A percentile compares a stretch with the other conserved stretches of the same genome.
These are phyloP conservation scores for Sinhomidia bicolor DNA, from an alignment of 2,888 invertebrate genomes.

Conservation along the genomic window DNA sequence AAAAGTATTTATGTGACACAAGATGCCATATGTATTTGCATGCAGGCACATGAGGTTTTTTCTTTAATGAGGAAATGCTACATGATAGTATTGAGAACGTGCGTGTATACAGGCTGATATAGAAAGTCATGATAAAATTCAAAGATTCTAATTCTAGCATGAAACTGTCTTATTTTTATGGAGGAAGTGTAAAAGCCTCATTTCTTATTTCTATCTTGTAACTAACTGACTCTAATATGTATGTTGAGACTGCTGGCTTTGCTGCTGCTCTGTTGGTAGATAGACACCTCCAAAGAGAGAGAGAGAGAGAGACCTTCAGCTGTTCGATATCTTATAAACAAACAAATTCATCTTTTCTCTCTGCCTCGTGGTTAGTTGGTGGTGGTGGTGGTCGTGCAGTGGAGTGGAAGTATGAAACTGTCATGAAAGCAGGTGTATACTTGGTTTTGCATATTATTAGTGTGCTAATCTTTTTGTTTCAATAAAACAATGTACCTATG, in stretches of 20 bases:
- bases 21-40: background rate
- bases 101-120: too few species aligned
- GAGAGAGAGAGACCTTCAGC: constrained; percentile 28
- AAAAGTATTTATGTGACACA: too few species aligned
- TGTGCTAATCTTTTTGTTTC: constrained; percentile 16
- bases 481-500: background rate
- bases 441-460: background rate
- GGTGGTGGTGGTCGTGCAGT: background rate
- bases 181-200: too few species aligned
- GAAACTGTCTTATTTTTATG: too few species aligned
- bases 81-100: too few species aligned
- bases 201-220: background rate
- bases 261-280: background rate
- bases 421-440: constrained; percentile 19
- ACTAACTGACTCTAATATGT: background rate
- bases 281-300: constrained; percentile 21
- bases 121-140: too few species aligned
- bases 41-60: background rate
- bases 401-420: constrained; percentile 2
- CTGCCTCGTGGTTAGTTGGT: constrained; percentile 21
- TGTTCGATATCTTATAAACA: constrained; percentile 46
- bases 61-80: background rate
- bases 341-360: background rate
- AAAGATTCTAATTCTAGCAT: too few species aligned
- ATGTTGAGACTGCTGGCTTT: background rate